phyloP scores from a whole-genome alignment of 2,797 vertebrate species.

The Enteromius trimaculatus region DNA sequence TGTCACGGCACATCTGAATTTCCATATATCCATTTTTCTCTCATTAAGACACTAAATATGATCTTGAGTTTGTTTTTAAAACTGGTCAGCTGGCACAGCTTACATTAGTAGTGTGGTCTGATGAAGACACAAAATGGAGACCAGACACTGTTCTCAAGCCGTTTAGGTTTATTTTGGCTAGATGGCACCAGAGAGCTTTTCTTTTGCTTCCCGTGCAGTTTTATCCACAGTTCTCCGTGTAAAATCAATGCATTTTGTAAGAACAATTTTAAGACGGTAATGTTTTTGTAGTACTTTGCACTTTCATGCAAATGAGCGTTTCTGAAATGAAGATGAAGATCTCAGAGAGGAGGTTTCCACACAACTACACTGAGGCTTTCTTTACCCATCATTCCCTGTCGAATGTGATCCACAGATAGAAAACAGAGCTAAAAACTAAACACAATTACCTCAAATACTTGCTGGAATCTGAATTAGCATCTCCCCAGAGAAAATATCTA shows the following conservation, averaged over 20 bases:
- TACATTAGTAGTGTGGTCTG: neutral
- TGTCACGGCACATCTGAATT: neutral
- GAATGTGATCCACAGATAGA: neutral
- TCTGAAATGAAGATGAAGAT: neutral
- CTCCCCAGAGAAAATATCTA: constrained; percentile 11
- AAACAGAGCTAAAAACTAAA: constrained; percentile 6
- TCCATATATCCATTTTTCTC: neutral
- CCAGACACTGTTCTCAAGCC: neutral
- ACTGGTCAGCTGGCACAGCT: neutral
- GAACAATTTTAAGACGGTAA: neutral
- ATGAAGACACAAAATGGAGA: constrained; percentile 19
- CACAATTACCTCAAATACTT: constrained; percentile 4
- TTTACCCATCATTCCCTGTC: neutral
- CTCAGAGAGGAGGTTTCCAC: constrained; percentile 1
- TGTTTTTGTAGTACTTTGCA: neutral
- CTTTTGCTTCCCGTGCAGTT: neutral
- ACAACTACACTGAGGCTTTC: neutral
- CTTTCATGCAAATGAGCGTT: neutral
- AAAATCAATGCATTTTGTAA: neutral
- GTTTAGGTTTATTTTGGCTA: neutral
- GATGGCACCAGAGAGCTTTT: constrained; percentile 44
- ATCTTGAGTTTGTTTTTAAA: neutral
- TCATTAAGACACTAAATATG: neutral
- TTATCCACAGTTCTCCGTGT: neutral
- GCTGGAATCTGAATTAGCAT: constrained; percentile 26